These are phyloP conservation scores for Muscina levida DNA, from an alignment of 2,888 invertebrate genomes.

Conservation along the genomic window DNA sequence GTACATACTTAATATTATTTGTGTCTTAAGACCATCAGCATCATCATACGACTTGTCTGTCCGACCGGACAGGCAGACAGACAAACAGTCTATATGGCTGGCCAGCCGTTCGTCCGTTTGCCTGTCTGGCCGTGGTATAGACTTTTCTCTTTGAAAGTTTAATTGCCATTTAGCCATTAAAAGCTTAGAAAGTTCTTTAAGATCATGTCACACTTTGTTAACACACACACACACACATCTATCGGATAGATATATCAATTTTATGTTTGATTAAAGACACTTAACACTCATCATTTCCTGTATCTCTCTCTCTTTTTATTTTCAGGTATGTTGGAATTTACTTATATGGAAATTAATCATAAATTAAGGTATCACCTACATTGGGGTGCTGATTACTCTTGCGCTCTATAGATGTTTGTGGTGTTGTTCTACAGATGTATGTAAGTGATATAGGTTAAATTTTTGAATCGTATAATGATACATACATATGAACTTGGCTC, in stretches of 20 bases:
- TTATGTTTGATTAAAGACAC: slow-evolving; percentile 2
- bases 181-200: slow-evolving; percentile 64
- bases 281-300: slow-evolving; percentile 31
- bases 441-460: slow-evolving; percentile 12
- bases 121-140: background rate
- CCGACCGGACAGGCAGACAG: too few relatives aligned
- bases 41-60: slow-evolving; percentile 8
- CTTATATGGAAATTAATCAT: slow-evolving; percentile 20
- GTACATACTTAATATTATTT: slow-evolving; percentile 17
- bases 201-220: slow-evolving; percentile 46
- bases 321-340: slow-evolving; percentile 60
- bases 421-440: too few relatives aligned
- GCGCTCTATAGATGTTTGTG: too few relatives aligned
- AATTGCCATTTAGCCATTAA: slow-evolving; percentile 52
- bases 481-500: too few relatives aligned
- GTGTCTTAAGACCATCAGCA: background rate
- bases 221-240: background rate
- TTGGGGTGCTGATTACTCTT: background rate
- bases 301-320: slow-evolving; percentile 39
- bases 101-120: background rate
- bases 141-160: slow-evolving; percentile 22
- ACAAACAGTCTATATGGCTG: slow-evolving; percentile 5
- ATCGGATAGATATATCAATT: background rate
- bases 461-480: too few relatives aligned
- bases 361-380: slow-evolving; percentile 42